A percentile compares a stretch with the other conserved stretches of the same genome.
Evolutionary conservation across 2,113 vertebrate species (phyloP).

Genomic region (Rhinolophus sinicus): DNA sequence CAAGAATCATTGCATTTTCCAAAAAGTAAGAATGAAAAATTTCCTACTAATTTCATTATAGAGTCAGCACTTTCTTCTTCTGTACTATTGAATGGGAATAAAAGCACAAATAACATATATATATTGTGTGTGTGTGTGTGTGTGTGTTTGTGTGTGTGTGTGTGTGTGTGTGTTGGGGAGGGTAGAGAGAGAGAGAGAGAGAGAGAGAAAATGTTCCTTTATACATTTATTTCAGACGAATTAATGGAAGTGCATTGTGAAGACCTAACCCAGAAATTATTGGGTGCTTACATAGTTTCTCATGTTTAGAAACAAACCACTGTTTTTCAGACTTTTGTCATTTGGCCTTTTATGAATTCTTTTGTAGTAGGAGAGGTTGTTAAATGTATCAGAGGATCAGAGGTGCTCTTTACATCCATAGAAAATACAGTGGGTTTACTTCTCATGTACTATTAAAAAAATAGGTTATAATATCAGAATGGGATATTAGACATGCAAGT

Average conservation of each 20-base stretch:
- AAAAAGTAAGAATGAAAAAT: background rate
- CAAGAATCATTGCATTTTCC: slow-evolving; percentile 36
- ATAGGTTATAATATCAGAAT: background rate
- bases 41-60: slow-evolving; percentile 41
- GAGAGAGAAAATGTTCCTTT: background rate
- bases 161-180: no score
- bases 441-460: background rate
- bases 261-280: slow-evolving; percentile 31
- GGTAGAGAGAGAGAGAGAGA: background rate
- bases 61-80: slow-evolving; percentile 49
- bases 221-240: slow-evolving; percentile 47
- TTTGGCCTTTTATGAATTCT: slow-evolving; percentile 33
- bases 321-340: background rate
- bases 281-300: slow-evolving; percentile 24
- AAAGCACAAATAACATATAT: slow-evolving; percentile 42
- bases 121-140: background rate
- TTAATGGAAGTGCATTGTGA: slow-evolving; percentile 41
- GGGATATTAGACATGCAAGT: slow-evolving; percentile 18
- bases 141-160: background rate
- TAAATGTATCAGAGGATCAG: background rate
- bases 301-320: slow-evolving; percentile 31
- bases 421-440: slow-evolving; percentile 4
- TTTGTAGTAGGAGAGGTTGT: background rate
- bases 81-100: background rate
- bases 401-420: background rate